These are phyloP conservation scores for Protomyctophum bolini DNA, from an alignment of 2,113 vertebrate species.

Conservation along the genomic window DNA sequence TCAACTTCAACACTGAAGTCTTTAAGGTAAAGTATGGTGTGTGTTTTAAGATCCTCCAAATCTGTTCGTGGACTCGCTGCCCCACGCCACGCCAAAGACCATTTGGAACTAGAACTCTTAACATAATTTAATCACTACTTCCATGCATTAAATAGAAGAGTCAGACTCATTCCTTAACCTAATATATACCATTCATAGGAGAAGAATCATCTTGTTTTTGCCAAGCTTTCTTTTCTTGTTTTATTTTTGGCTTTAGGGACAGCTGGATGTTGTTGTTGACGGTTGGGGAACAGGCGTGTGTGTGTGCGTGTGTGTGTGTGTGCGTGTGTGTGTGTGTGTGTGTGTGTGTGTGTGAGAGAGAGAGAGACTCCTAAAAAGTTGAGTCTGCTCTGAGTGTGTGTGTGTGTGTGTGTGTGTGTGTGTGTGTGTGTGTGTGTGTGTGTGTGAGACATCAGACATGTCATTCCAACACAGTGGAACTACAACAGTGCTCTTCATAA, in stretches of 20 bases:
- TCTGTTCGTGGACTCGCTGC: slow-evolving; percentile 11
- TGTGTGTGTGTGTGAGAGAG: neutral
- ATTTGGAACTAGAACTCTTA: slow-evolving; percentile 2
- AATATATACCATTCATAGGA: slow-evolving; percentile 14
- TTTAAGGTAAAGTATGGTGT: slow-evolving; percentile 63
- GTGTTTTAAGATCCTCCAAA: no score
- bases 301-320: neutral
- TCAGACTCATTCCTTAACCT: neutral
- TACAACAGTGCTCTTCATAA: neutral
- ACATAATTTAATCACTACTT: neutral
- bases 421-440: no score
- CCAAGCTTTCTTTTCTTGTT: no score
- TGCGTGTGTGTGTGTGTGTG: neutral
- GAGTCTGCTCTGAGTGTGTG: no score
- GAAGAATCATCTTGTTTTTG: neutral
- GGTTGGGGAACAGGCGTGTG: neutral
- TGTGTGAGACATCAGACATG: slow-evolving; percentile 18
- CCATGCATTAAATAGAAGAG: neutral
- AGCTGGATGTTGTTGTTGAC: no score
- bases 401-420: no score
- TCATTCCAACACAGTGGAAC: slow-evolving; percentile 16
- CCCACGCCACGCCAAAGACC: neutral
- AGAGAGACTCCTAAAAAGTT: no score
- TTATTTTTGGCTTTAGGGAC: no score
- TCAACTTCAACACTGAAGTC: slow-evolving; percentile 50